These are phyloP conservation scores for Sternotherus odoratus DNA, from an alignment of 2,797 vertebrate genomes.

Conservation along the genomic window DNA sequence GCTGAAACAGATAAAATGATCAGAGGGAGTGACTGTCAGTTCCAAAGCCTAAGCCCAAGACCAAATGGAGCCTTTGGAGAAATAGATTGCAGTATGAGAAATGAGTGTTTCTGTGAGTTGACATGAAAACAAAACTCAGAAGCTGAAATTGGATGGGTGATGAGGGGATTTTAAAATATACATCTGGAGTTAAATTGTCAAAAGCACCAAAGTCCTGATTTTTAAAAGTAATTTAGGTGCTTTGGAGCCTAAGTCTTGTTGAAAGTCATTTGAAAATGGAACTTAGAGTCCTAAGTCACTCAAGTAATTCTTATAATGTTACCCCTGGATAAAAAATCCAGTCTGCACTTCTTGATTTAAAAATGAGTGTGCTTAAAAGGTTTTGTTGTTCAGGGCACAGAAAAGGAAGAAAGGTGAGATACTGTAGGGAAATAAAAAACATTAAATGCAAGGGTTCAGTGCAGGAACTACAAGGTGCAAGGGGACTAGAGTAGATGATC, in stretches of 20 bases:
- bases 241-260: neutral
- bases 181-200: neutral
- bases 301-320: neutral
- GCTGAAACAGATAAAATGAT: neutral
- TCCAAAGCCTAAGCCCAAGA: neutral
- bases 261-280: neutral
- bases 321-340: neutral
- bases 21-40: neutral
- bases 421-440: neutral
- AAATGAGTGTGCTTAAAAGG: neutral
- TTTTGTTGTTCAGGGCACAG: neutral
- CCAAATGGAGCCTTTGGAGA: slow-evolving; percentile 4
- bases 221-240: neutral
- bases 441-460: neutral
- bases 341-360: neutral
- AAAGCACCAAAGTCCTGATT: neutral
- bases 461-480: neutral
- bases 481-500: neutral
- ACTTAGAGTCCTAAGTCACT: neutral
- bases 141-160: neutral
- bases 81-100: neutral
- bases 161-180: neutral
- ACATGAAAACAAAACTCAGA: neutral
- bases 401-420: neutral
- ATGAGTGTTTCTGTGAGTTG: neutral